Base-by-base conservation (phyloP, 2,888 invertebrate genomes). In the Leptura quadrifasciata region DNA sequence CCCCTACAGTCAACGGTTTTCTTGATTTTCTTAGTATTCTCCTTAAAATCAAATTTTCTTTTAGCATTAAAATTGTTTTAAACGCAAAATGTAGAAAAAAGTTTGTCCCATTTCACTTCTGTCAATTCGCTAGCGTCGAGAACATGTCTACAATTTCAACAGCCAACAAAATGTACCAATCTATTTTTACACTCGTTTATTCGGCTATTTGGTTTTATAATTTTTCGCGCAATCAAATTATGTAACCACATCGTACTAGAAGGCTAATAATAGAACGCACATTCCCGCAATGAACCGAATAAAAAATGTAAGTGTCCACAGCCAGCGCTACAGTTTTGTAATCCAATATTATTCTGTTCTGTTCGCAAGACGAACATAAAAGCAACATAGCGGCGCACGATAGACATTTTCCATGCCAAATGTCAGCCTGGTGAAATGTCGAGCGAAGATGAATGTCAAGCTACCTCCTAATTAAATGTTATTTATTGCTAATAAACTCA, bases 181-280 rank as follows among this genome's bases (percentile, higher is more conserved):
- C 54, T 67, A 67, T 67, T 67, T 67, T 67, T 18, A 54, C 55
- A 39, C 64, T 5, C 10, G 67, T 54, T 67, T 67, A 67, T 67
- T 67, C 21, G 67, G 17, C 0, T 39, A 39, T 39, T 39, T 39
- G 39, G 15, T 39, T 67, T 67, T 67, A 21, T 8, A 21, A 54
- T 24, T 67, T 67, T 67, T 67, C 67, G 27, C 67, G 10, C 55
- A 65, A 52, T 47, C 47, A 47, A 65, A 54, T 67, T 67, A 67
- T 18, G 27, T 52, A 67, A 55, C 52, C 39, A 54, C 65, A 67
- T 17, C 47, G 67, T 67, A 67, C 67, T 54, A 65, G 65, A 52
- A 52, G 31, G 20, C 65, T 65, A 65, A 65, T 65, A 67, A 67
- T 67, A 67, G 67, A 18, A 21, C 24, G n/a, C 10, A 8, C 17